Evolutionary conservation across 1,140 invertebrate genomes (phyloP).

Genomic region (Diorhabda sublineata): DNA sequence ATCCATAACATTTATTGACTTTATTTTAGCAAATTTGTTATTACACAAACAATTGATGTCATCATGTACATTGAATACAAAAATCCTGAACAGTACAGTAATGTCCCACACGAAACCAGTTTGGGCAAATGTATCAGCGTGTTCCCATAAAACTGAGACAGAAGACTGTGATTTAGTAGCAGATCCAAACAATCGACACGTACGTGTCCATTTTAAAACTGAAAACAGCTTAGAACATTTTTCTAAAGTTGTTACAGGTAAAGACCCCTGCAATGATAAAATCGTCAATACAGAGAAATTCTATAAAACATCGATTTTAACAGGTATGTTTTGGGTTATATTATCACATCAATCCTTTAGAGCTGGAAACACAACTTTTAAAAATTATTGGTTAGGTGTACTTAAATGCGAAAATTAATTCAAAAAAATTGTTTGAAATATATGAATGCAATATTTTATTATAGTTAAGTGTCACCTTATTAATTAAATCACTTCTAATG

Average conservation of each 20-base stretch:
- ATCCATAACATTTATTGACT: background rate
- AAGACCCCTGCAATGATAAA: conserved; percentile 1
- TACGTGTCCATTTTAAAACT: conserved; percentile 14
- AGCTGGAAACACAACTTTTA: no score
- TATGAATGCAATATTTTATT: no score
- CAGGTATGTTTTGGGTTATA: conserved; percentile 4
- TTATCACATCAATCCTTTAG: no score
- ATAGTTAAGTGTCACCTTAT: no score
- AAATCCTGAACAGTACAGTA: conserved; percentile 9
- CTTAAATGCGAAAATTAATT: no score
- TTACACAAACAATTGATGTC: conserved; percentile 21
- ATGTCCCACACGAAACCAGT: conserved; percentile 14
- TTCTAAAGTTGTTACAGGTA: background rate
- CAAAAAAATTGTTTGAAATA: no score
- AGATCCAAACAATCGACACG: conserved; percentile 6
- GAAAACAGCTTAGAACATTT: conserved; percentile 16
- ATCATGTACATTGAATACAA: conserved; percentile 17
- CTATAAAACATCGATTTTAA: conserved; percentile 49
- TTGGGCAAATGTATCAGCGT: conserved; percentile 17
- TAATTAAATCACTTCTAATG: no score
- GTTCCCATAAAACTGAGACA: conserved; percentile 1
- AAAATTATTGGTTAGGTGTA: no score
- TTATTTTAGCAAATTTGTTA: conserved; percentile 23
- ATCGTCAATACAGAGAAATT: conserved; percentile 12
- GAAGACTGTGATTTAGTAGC: conserved; percentile 11